Conservation (phyloP, 2,888 invertebrate genomes). For the Stomorhina lunata region DNA sequence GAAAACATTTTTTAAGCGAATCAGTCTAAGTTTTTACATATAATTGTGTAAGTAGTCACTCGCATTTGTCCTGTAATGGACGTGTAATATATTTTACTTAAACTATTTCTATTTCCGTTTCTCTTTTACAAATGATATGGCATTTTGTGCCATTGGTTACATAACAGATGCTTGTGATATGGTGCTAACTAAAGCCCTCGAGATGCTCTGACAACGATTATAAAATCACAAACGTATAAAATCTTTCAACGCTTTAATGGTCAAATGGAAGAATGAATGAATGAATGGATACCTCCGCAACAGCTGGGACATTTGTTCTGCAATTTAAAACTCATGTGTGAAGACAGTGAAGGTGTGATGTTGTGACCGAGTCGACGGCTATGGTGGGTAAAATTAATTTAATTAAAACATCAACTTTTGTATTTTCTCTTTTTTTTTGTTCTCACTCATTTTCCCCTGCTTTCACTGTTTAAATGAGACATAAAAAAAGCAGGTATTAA, state of each 20-base stretch:
- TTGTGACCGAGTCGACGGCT: not conserved
- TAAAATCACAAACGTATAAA: constrained; percentile 59
- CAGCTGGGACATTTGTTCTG: not conserved
- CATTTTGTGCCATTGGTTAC: constrained; percentile 1
- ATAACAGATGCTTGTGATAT: not conserved
- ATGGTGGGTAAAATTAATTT: constrained; percentile 46
- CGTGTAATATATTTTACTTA: constrained; percentile 33
- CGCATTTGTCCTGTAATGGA: constrained; percentile 29
- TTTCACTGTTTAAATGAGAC: not conserved
- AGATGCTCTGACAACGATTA: constrained; percentile 53
- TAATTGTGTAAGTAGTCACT: not conserved
- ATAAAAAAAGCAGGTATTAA: not conserved
- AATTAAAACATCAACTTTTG: constrained; percentile 49
- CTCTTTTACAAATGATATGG: constrained; percentile 12
- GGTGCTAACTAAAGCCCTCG: constrained; percentile 17
- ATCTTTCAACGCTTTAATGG: constrained; percentile 58
- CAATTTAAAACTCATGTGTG: constrained; percentile 28
- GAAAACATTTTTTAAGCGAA: too few relatives aligned
- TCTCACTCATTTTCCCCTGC: not conserved
- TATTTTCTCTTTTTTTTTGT: not conserved
- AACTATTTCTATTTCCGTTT: not conserved
- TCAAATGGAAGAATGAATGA: not conserved
- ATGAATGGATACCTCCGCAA: too few relatives aligned
- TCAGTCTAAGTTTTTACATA: too few relatives aligned
- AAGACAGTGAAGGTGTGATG: constrained; percentile 51